These are phyloP conservation scores for Lycorma delicatula DNA, from an alignment of 1,140 invertebrate genomes.

Conservation along the genomic window DNA sequence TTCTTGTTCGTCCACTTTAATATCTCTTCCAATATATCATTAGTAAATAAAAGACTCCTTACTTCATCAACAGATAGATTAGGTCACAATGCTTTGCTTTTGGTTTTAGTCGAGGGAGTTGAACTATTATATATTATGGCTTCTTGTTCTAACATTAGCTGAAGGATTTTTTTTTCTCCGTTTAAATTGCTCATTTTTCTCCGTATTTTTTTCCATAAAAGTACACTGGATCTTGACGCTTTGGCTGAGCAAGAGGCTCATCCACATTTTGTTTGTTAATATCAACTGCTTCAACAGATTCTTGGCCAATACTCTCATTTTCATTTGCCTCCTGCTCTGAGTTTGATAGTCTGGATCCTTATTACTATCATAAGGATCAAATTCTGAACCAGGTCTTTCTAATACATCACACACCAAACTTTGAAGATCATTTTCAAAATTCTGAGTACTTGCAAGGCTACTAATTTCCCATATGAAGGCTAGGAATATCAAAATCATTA, in stretches of 20 bases:
- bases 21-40: constrained; percentile 7
- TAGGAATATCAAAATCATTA: too few species aligned
- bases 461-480: too few species aligned
- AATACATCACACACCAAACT: too few species aligned
- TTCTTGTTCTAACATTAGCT: neutral
- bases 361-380: too few species aligned
- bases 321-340: neutral
- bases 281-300: neutral
- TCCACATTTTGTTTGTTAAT: constrained; percentile 3
- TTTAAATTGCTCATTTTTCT: neutral
- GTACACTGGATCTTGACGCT: neutral
- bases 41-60: neutral
- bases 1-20: constrained; percentile 1
- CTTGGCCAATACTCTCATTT: neutral
- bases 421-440: too few species aligned
- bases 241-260: neutral
- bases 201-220: too few species aligned
- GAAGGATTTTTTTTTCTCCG: constrained; percentile 1
- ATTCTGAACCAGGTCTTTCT: too few species aligned
- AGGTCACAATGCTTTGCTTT: neutral
- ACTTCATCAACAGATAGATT: neutral
- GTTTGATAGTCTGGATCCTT: too few species aligned
- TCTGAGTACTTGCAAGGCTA: too few species aligned
- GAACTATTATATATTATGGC: constrained; percentile 4
- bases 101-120: constrained; percentile 3